These are phyloP conservation scores for Callionymus lyra DNA, from an alignment of 2,113 vertebrate species.

Conservation along the genomic window DNA sequence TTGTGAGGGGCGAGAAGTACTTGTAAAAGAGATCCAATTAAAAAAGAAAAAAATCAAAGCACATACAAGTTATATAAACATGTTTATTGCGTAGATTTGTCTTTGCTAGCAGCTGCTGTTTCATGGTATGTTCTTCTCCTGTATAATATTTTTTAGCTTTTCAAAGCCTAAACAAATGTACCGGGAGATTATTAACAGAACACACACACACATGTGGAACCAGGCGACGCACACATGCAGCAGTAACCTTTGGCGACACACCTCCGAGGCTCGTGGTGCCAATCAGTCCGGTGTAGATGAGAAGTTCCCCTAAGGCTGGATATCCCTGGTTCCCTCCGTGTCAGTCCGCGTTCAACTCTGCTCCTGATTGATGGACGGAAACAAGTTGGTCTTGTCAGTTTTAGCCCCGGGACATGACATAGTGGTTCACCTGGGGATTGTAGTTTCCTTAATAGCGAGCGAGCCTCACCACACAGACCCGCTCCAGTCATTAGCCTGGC, in stretches of 20 bases:
- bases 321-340: conserved; percentile 47
- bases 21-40: too few relatives aligned
- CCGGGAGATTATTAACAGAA: too few relatives aligned
- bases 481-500: conserved; percentile 39
- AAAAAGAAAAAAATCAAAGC: too few relatives aligned
- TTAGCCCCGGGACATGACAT: conserved; percentile 50
- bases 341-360: conserved; percentile 37
- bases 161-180: neutral
- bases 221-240: conserved; percentile 30
- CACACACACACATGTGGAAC: conserved; percentile 2
- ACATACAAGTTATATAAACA: too few relatives aligned
- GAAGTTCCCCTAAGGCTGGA: conserved; percentile 47
- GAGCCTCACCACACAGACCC: conserved; percentile 40
- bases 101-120: too few relatives aligned
- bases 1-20: too few relatives aligned
- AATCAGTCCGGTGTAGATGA: conserved; percentile 57
- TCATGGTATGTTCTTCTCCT: too few relatives aligned
- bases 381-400: conserved; percentile 53
- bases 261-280: conserved; percentile 45
- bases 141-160: too few relatives aligned
- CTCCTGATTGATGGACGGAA: conserved; percentile 49
- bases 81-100: too few relatives aligned
- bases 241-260: conserved; percentile 54
- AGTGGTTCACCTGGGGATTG: conserved; percentile 56
- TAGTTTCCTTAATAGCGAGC: conserved; percentile 58